phyloP scores from a whole-genome alignment of 2,888 invertebrate species.

The Yponomeuta cagnagella region DNA sequence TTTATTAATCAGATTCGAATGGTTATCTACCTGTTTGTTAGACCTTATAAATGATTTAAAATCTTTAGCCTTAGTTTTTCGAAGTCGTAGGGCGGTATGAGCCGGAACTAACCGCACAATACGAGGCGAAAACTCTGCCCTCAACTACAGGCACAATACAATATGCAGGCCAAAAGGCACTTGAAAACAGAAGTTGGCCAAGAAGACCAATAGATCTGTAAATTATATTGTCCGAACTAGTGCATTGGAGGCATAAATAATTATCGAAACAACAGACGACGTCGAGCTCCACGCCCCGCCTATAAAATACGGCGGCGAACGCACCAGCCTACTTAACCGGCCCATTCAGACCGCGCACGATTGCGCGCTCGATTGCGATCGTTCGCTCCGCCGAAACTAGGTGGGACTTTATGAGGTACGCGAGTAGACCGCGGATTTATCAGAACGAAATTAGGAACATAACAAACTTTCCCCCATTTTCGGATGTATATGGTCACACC shows the following conservation, averaged over 20 bases:
- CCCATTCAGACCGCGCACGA: not conserved
- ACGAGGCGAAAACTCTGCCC: not conserved
- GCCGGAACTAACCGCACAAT: not conserved
- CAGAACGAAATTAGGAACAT: no score
- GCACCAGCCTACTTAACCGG: not conserved
- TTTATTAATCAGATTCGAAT: no score
- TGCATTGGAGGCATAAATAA: conserved; percentile 8
- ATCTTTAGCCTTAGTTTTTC: no score
- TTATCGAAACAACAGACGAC: not conserved
- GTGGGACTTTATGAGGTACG: no score
- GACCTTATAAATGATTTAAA: no score
- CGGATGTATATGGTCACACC: no score
- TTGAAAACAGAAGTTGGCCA: conserved; percentile 1
- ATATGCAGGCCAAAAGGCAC: not conserved
- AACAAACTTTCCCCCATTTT: no score
- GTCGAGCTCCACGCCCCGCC: conserved; percentile 4
- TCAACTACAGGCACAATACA: not conserved
- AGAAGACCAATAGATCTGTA: conserved; percentile 4
- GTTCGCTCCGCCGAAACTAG: no score
- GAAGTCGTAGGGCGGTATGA: no score
- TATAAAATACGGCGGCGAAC: not conserved
- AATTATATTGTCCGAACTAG: not conserved
- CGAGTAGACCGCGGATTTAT: no score
- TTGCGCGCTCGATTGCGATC: no score
- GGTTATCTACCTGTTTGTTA: no score